Percentiles rank a stretch among this genome's conserved stretches.
Conservation (phyloP, 1,140 invertebrate genomes). For the Drosophila orosa region DNA sequence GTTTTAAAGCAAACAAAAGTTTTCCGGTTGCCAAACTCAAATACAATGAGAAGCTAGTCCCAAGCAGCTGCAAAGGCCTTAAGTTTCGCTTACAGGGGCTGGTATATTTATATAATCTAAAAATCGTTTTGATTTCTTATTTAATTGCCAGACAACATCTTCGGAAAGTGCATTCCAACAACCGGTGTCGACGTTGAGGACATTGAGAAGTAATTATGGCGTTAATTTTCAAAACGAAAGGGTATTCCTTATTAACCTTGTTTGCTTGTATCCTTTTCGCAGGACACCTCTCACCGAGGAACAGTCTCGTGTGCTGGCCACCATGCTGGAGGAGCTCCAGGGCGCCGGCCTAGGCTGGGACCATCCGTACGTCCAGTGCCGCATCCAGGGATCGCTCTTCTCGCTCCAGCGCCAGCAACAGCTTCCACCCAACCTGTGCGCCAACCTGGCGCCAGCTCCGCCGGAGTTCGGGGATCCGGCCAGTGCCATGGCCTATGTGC, state of each 20-base stretch:
- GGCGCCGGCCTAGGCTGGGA: conserved; percentile 84
- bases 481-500: conserved; percentile 90
- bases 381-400: conserved; percentile 78
- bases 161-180: conserved; percentile 91
- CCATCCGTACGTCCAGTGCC: conserved; percentile 83
- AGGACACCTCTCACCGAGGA: conserved; percentile 82
- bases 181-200: conserved; percentile 86
- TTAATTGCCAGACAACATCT: conserved; percentile 90
- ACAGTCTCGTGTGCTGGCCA: conserved; percentile 77
- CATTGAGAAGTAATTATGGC: conserved; percentile 86
- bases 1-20: conserved; percentile 4
- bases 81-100: background rate
- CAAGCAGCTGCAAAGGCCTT: background rate
- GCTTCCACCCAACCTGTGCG: conserved; percentile 77
- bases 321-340: conserved; percentile 84
- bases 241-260: background rate
- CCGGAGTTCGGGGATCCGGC: conserved; percentile 86
- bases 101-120: background rate
- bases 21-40: conserved; percentile 1
- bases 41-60: background rate
- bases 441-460: conserved; percentile 72
- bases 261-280: background rate
- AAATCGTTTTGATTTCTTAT: conserved; percentile 2
- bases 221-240: background rate
- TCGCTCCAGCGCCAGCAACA: conserved; percentile 75